Percentiles rank a stretch among this genome's conserved stretches.
phyloP scores from a whole-genome alignment of 2,888 invertebrate species.

The Nephrotoma appendiculata region DNA sequence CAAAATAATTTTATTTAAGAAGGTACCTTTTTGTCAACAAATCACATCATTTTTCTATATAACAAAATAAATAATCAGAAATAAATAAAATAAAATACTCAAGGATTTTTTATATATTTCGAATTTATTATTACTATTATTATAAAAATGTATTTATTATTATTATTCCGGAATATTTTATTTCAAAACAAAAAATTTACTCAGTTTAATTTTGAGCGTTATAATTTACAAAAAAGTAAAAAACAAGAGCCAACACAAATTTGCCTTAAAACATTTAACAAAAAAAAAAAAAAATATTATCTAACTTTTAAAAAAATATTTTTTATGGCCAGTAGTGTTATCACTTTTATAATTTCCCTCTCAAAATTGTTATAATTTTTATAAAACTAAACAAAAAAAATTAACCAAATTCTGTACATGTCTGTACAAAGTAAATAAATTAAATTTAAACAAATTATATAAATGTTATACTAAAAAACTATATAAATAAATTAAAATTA shows the following conservation, averaged over 20 bases:
- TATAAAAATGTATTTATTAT: background rate
- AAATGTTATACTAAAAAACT: background rate
- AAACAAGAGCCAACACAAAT: background rate
- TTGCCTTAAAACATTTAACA: background rate
- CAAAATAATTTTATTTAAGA: background rate
- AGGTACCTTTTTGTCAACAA: background rate
- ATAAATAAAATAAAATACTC: background rate
- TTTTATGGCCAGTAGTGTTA: background rate
- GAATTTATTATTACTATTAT: background rate
- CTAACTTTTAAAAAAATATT: background rate
- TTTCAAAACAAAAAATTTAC: background rate
- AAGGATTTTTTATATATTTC: background rate
- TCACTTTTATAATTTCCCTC: background rate
- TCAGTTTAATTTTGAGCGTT: background rate
- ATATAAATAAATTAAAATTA: background rate
- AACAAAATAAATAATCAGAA: background rate
- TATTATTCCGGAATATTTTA: background rate
- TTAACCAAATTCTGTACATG: background rate
- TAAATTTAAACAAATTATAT: background rate
- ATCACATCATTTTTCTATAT: background rate
- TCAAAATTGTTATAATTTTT: background rate
- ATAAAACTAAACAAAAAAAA: background rate
- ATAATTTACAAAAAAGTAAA: background rate
- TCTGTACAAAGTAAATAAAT: background rate
- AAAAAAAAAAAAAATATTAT: background rate